phyloP scores from a whole-genome alignment of 2,113 vertebrate species.

The Prolemur simus region DNA sequence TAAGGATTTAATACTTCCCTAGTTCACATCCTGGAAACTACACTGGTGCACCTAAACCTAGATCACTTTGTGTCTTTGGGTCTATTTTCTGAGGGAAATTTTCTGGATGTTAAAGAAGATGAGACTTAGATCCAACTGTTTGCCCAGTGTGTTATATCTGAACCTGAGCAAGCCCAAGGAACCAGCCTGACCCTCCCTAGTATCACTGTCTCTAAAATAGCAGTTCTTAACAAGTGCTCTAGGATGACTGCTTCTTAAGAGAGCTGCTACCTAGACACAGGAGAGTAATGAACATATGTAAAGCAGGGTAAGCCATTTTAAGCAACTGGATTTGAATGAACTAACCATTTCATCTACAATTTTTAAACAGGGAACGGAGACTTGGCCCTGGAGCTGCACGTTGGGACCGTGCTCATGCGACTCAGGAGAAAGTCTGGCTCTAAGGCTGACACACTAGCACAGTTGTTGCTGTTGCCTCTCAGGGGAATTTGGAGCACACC shows the following conservation, averaged over 20 bases:
- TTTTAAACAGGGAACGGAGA: constrained; percentile 44
- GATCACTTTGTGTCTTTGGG: background rate
- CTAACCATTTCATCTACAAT: background rate
- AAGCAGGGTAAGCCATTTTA: background rate
- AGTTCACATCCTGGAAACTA: background rate
- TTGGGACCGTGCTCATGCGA: constrained; percentile 56
- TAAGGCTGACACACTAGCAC: constrained; percentile 46
- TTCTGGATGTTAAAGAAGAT: background rate
- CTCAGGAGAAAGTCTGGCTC: constrained; percentile 38
- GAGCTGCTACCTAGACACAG: background rate
- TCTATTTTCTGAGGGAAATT: background rate
- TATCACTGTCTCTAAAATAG: background rate
- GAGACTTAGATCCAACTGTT: background rate
- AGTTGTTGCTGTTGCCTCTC: constrained; percentile 7
- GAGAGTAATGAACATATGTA: background rate
- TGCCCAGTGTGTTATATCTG: background rate
- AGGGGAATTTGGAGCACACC: background rate
- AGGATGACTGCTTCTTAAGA: background rate
- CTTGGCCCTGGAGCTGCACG: background rate
- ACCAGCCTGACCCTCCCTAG: rapidly evolving
- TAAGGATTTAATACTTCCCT: background rate
- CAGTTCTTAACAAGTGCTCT: background rate
- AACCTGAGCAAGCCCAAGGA: background rate
- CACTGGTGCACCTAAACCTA: background rate
- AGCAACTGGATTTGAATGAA: constrained; percentile 30